Evolutionary conservation across 2,888 invertebrate species (phyloP).

Genomic region (Argynnis bischoffii): DNA sequence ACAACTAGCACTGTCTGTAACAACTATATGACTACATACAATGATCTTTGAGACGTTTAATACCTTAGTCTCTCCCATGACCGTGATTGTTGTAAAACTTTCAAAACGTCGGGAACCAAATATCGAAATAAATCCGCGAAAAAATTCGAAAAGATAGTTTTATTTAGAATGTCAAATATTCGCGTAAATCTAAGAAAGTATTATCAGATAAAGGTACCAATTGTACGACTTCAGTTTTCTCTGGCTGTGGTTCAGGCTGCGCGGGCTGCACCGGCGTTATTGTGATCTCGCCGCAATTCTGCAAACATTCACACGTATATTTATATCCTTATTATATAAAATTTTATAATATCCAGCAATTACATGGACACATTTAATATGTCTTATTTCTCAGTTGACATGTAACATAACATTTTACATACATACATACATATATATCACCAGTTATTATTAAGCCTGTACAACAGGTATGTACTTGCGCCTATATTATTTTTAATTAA

Average conservation of each 20-base stretch:
- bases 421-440: too few species aligned
- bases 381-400: too few species aligned
- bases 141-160: too few species aligned
- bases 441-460: too few species aligned
- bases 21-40: too few species aligned
- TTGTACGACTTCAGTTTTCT: constrained; percentile 73
- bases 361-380: not conserved
- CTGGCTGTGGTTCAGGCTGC: constrained; percentile 59
- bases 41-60: too few species aligned
- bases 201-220: constrained; percentile 50
- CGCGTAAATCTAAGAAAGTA: too few species aligned
- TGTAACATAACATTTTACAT: not conserved
- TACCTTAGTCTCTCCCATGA: too few species aligned
- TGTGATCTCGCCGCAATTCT: constrained; percentile 83
- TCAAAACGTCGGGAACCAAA: not conserved
- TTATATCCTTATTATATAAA: not conserved
- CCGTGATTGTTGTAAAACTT: too few species aligned
- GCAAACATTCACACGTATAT: constrained; percentile 43
- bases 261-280: constrained; percentile 82
- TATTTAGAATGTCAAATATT: too few species aligned
- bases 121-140: not conserved
- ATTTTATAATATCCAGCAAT: not conserved
- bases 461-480: too few species aligned
- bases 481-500: not conserved
- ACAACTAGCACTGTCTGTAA: too few species aligned